A percentile compares a stretch with the other conserved stretches of the same genome.
Evolutionary conservation across 2,797 vertebrate species (phyloP).

Genomic region (Sphenodon punctatus): DNA sequence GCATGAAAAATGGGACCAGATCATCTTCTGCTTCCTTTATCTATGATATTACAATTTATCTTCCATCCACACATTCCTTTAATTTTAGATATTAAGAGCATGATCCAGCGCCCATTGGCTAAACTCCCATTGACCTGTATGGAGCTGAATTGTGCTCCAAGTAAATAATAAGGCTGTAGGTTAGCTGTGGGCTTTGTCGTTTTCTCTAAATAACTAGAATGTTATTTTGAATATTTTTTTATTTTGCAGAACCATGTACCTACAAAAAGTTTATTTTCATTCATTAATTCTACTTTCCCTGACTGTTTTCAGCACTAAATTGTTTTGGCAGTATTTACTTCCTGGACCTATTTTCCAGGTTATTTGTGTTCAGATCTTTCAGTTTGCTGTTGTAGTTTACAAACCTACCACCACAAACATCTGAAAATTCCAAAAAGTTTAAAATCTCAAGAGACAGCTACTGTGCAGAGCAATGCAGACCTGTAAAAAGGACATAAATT

Average conservation of each 20-base stretch:
- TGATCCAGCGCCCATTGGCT: too few species aligned
- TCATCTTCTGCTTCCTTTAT: not conserved
- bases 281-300: not conserved
- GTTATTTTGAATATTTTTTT: not conserved
- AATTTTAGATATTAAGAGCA: not conserved
- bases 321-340: not conserved
- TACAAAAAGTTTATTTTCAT: not conserved
- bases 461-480: not conserved
- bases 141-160: not conserved
- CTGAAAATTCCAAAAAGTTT: not conserved
- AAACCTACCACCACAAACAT: not conserved
- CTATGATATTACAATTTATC: not conserved
- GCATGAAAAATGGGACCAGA: not conserved
- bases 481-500: not conserved
- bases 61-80: not conserved
- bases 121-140: too few species aligned
- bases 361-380: not conserved
- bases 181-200: not conserved
- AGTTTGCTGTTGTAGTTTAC: not conserved
- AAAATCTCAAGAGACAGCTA: not conserved
- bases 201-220: not conserved
- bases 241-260: not conserved
- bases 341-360: not conserved
- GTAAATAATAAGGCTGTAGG: not conserved
- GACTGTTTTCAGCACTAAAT: not conserved